Conservation (phyloP, 2,113 vertebrate genomes). For the Dasyprocta punctata region DNA sequence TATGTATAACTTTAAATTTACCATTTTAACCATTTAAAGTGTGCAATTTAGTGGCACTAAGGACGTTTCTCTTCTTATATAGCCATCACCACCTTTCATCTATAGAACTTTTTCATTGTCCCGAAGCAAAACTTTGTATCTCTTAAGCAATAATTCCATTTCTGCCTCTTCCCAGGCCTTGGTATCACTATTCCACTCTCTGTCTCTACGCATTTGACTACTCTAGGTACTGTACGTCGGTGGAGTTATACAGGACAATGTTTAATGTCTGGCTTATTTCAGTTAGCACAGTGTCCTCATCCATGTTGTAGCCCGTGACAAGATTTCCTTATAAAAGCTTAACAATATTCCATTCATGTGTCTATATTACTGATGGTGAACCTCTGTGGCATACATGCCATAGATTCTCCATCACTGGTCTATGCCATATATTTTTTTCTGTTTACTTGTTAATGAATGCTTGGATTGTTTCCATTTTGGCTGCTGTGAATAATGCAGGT, state of each 20-base stretch:
- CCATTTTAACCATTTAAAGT: not conserved
- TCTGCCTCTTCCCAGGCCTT: too few relatives aligned
- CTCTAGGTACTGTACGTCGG: not conserved
- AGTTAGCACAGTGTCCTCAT: not conserved
- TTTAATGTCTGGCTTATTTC: constrained; percentile 16
- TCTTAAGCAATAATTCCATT: accelerated
- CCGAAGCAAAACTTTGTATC: not conserved
- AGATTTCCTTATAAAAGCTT: constrained; percentile 4
- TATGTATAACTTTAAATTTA: not conserved
- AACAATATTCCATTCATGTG: not conserved
- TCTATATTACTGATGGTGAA: not conserved
- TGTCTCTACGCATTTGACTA: not conserved
- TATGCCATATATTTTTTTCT: not conserved
- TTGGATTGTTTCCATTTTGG: not conserved
- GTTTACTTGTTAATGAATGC: not conserved
- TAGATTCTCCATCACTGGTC: not conserved
- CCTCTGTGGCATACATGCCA: not conserved
- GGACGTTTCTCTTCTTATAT: not conserved
- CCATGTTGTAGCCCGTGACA: not conserved
- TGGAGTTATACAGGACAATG: not conserved
- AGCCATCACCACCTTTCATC: not conserved
- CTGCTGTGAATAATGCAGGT: not conserved
- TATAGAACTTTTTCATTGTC: not conserved
- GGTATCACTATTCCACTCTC: not conserved
- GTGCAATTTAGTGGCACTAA: not conserved